A percentile compares a stretch with the other conserved stretches of the same genome.
phyloP scores from a whole-genome alignment of 2,113 vertebrate genomes.

The Oostethus manadensis region DNA sequence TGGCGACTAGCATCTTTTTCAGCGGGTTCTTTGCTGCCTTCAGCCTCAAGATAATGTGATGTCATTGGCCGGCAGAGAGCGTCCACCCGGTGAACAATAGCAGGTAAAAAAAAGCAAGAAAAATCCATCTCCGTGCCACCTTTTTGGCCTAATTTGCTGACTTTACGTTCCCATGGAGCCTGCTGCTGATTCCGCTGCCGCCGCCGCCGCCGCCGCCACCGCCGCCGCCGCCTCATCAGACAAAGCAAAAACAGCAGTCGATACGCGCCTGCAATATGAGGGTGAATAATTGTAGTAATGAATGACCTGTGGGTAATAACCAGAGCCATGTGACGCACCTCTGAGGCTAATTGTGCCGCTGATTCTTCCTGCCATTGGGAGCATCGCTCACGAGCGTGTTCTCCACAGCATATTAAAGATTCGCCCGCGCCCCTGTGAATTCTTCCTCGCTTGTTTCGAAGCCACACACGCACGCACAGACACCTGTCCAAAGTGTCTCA shows the following conservation, averaged over 20 bases:
- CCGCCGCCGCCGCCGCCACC: too few species aligned
- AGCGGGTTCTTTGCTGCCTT: background rate
- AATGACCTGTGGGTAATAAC: conserved; percentile 66
- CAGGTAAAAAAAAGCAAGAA: background rate
- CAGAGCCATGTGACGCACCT: conserved; percentile 43
- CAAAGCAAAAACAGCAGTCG: conserved; percentile 44
- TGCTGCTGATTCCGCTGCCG: too few species aligned
- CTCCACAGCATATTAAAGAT: conserved; percentile 22
- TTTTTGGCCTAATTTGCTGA: conserved; percentile 21
- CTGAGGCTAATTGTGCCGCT: conserved; percentile 38
- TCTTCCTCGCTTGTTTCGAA: background rate
- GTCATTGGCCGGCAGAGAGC: conserved; percentile 56
- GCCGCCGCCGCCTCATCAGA: conserved; percentile 29
- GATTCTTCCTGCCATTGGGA: conserved; percentile 18
- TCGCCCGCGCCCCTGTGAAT: conserved; percentile 10
- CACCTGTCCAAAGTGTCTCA: conserved; percentile 63
- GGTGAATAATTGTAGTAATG: conserved; percentile 75
- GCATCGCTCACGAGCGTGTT: conserved; percentile 23
- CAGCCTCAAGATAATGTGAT: conserved; percentile 40
- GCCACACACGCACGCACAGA: conserved; percentile 30
- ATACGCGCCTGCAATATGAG: conserved; percentile 65
- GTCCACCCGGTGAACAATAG: background rate
- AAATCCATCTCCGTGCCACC: background rate
- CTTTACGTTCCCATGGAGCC: conserved; percentile 39
- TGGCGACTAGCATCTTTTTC: too few species aligned